These are phyloP conservation scores for Stenurella melanura DNA, from an alignment of 2,888 invertebrate species.

Conservation along the genomic window DNA sequence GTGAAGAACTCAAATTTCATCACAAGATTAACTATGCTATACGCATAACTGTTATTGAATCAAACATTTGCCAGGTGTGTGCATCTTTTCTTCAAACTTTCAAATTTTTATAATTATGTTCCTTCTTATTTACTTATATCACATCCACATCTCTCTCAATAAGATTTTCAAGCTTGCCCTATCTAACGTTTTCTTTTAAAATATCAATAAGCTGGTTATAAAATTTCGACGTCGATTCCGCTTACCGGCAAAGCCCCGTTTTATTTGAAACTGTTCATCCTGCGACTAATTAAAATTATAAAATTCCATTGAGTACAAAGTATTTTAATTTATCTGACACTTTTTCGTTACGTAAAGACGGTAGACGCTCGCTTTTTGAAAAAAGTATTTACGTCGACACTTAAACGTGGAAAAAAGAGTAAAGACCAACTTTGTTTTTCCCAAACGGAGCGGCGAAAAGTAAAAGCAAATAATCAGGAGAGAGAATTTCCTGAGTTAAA, in stretches of 20 bases:
- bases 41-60: too few relatives aligned
- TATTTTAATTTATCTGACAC: constrained; percentile 3
- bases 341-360: constrained; percentile 5
- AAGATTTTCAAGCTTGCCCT: too few relatives aligned
- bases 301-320: not conserved
- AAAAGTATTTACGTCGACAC: constrained; percentile 1
- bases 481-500: constrained; percentile 44
- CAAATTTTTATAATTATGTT: too few relatives aligned
- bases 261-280: not conserved
- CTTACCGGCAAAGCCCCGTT: not conserved
- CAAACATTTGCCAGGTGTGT: too few relatives aligned
- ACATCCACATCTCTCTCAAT: too few relatives aligned
- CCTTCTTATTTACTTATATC: too few relatives aligned
- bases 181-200: too few relatives aligned
- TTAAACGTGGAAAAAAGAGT: constrained; percentile 4
- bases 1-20: too few relatives aligned
- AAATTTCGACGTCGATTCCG: too few relatives aligned
- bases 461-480: constrained; percentile 46
- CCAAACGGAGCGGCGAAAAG: constrained; percentile 29
- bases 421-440: constrained; percentile 29
- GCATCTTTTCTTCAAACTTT: too few relatives aligned
- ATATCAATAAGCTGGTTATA: too few relatives aligned
- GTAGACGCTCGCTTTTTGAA: not conserved
- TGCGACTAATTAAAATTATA: not conserved
- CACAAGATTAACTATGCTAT: too few relatives aligned